phyloP scores from a whole-genome alignment of 2,113 vertebrate species.

The Arizona elegans region DNA sequence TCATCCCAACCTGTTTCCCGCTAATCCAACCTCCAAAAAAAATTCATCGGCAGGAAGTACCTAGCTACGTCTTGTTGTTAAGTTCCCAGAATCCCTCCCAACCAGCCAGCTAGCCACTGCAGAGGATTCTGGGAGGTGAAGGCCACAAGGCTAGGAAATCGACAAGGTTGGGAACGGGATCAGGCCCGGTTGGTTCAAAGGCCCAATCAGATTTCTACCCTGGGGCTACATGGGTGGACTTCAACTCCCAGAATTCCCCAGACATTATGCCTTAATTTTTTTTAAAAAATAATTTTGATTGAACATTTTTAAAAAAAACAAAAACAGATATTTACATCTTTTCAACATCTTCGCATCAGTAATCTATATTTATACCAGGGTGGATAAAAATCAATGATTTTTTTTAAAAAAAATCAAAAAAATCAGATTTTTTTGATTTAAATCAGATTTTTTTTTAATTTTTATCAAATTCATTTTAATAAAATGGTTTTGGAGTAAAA shows the following conservation, averaged over 20 bases:
- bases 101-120: neutral
- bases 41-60: neutral
- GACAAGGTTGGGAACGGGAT: neutral
- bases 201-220: neutral
- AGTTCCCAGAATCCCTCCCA: neutral
- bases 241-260: neutral
- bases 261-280: neutral
- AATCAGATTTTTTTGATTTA: too few species aligned
- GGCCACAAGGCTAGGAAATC: neutral
- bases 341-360: too few species aligned
- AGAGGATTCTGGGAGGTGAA: neutral
- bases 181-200: neutral
- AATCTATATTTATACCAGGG: too few species aligned
- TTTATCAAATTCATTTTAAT: too few species aligned
- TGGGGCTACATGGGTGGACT: neutral
- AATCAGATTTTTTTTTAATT: too few species aligned
- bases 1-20: too few species aligned
- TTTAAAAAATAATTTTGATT: too few species aligned
- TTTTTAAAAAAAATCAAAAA: too few species aligned
- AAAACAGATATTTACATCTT: too few species aligned
- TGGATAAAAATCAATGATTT: too few species aligned
- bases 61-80: neutral
- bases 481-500: too few species aligned
- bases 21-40: neutral
- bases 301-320: too few species aligned